Evolutionary conservation across 2,113 vertebrate genomes (phyloP).

Genomic region (Pseudorhombus dupliciocellatus): DNA sequence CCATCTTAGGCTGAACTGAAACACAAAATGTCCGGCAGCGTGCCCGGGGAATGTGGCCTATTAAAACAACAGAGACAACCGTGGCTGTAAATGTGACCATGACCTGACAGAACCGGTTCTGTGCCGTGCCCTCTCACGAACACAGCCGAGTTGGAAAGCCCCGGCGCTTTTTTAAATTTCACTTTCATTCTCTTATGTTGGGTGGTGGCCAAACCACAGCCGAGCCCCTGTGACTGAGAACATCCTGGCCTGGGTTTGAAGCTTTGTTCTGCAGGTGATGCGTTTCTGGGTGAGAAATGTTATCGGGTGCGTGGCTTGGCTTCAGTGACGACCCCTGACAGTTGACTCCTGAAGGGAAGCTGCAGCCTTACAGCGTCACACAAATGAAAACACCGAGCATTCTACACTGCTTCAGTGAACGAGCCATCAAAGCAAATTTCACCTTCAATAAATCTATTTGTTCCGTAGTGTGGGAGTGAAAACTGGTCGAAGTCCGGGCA

Average conservation of each 20-base stretch:
- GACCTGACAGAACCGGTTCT: neutral
- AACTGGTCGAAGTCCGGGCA: too few species aligned
- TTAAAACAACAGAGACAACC: accelerated
- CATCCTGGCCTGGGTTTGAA: neutral
- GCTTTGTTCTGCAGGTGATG: neutral
- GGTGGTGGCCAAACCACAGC: slow-evolving; percentile 5
- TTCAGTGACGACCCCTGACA: too few species aligned
- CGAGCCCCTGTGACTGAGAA: slow-evolving; percentile 27
- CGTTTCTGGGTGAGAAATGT: neutral
- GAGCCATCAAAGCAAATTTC: too few species aligned
- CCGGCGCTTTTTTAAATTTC: slow-evolving; percentile 41
- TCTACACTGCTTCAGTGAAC: too few species aligned
- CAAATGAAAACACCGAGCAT: too few species aligned
- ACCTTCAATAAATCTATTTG: too few species aligned
- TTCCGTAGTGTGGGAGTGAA: too few species aligned
- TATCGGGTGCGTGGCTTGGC: too few species aligned
- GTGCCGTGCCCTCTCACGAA: neutral
- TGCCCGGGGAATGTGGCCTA: neutral
- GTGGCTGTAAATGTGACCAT: too few species aligned
- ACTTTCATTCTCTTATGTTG: slow-evolving; percentile 34
- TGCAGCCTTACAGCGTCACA: too few species aligned
- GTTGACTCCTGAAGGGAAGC: too few species aligned
- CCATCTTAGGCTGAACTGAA: slow-evolving; percentile 11
- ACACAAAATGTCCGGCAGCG: slow-evolving; percentile 35
- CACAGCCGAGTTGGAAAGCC: slow-evolving; percentile 36